Evolutionary conservation across 2,113 vertebrate genomes (phyloP).

Genomic region (Myiozetetes cayanensis): DNA sequence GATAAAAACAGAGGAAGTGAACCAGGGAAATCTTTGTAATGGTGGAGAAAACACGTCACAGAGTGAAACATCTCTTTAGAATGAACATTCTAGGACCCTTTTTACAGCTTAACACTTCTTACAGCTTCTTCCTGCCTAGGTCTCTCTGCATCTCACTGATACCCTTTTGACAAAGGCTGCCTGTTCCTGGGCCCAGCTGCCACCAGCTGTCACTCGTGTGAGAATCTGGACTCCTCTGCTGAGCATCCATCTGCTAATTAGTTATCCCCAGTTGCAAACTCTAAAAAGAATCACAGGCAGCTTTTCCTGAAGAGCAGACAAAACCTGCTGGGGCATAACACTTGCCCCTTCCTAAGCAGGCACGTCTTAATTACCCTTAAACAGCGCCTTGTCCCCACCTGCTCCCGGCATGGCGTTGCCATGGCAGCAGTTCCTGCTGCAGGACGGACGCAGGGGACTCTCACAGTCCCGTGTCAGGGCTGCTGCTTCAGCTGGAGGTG

Average conservation of each 20-base stretch:
- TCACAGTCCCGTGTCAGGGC: not conserved
- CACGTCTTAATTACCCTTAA: not conserved
- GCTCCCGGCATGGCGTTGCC: not conserved
- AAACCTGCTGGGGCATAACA: not conserved
- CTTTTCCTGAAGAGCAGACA: not conserved
- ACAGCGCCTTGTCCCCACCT: not conserved
- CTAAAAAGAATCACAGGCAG: not conserved
- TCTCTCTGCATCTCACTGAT: not conserved
- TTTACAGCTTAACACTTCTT: not conserved
- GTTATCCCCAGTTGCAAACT: not conserved
- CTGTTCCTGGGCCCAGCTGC: not conserved
- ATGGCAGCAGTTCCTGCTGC: not conserved
- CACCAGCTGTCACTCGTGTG: not conserved
- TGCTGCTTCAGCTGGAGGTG: not conserved
- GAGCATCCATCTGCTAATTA: not conserved
- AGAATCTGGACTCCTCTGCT: not conserved
- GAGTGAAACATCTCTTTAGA: not conserved
- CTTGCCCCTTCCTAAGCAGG: not conserved
- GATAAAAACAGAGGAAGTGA: not conserved
- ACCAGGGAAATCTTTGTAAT: not conserved
- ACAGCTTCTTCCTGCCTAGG: not conserved
- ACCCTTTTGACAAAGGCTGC: not conserved
- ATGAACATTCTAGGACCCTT: not conserved
- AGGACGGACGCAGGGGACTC: not conserved
- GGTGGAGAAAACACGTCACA: not conserved